Conservation (phyloP, 2,113 vertebrate genomes). For the Rallus limicola region DNA sequence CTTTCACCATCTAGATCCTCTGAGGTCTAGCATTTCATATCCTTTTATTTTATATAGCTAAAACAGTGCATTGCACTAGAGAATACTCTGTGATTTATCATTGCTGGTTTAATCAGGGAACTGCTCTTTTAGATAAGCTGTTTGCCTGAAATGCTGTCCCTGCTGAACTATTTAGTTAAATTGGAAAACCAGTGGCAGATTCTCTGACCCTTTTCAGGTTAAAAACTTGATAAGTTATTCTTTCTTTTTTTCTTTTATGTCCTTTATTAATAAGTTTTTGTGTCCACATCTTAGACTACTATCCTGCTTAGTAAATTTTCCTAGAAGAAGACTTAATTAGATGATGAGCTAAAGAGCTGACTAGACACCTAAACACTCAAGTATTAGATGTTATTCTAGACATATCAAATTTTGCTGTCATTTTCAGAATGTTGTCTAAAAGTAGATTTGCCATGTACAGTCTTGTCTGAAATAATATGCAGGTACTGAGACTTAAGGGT, state of each 20-base stretch:
- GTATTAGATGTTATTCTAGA: not conserved
- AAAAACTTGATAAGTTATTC: not conserved
- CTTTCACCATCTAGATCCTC: not conserved
- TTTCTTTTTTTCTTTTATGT: not conserved
- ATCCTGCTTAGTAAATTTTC: not conserved
- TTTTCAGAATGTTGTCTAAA: not conserved
- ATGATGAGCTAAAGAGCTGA: not conserved
- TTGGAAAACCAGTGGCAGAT: constrained; percentile 63
- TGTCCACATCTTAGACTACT: not conserved
- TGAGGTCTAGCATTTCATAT: constrained; percentile 10
- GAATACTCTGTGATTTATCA: constrained; percentile 62
- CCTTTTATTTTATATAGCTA: constrained; percentile 43
- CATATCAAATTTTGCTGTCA: not conserved
- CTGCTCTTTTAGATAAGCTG: constrained; percentile 65
- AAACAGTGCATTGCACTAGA: constrained; percentile 2
- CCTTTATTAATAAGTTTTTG: not conserved
- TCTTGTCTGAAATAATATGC: not conserved
- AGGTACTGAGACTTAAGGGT: not conserved
- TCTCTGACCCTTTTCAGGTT: not conserved
- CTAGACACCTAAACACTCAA: not conserved
- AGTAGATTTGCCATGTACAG: not conserved
- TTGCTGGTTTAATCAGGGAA: constrained; percentile 52
- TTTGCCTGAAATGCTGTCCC: constrained; percentile 64
- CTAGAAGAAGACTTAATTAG: not conserved
- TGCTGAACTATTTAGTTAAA: constrained; percentile 42